These are phyloP conservation scores for Dreissena rostriformis DNA, from an alignment of 1,140 invertebrate genomes.

Conservation along the genomic window DNA sequence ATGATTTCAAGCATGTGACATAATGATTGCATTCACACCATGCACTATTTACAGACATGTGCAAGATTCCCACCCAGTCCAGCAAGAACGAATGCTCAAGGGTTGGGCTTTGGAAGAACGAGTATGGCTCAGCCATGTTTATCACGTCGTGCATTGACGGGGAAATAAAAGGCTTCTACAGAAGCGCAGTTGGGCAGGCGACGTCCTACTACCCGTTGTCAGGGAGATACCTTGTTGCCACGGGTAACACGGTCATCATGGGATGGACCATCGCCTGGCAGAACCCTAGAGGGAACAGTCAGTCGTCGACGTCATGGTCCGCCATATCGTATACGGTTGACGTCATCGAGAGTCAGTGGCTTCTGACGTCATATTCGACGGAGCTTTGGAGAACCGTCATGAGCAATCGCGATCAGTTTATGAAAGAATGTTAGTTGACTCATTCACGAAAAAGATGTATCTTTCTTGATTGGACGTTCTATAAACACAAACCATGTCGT, in stretches of 20 bases:
- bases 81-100: background rate
- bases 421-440: background rate
- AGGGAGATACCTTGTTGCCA: conserved; percentile 5
- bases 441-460: too few relatives aligned
- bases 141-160: conserved; percentile 11
- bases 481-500: too few relatives aligned
- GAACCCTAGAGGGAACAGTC: background rate
- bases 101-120: conserved; percentile 2
- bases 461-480: too few relatives aligned
- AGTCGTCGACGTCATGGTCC: conserved; percentile 13
- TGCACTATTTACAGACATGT: too few relatives aligned
- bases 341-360: conserved; percentile 17
- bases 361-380: background rate
- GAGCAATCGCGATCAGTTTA: background rate
- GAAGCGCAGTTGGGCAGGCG: conserved; percentile 6
- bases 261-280: background rate
- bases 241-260: background rate
- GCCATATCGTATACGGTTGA: background rate
- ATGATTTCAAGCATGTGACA: too few relatives aligned
- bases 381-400: background rate
- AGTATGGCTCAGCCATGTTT: background rate
- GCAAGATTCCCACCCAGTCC: too few relatives aligned
- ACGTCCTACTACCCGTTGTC: background rate
- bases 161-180: background rate
- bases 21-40: too few relatives aligned